Evolutionary conservation across 1,140 invertebrate genomes (phyloP), one percentile per base, ranked within the genome.

Genomic region (Halesus radiatus): DNA sequence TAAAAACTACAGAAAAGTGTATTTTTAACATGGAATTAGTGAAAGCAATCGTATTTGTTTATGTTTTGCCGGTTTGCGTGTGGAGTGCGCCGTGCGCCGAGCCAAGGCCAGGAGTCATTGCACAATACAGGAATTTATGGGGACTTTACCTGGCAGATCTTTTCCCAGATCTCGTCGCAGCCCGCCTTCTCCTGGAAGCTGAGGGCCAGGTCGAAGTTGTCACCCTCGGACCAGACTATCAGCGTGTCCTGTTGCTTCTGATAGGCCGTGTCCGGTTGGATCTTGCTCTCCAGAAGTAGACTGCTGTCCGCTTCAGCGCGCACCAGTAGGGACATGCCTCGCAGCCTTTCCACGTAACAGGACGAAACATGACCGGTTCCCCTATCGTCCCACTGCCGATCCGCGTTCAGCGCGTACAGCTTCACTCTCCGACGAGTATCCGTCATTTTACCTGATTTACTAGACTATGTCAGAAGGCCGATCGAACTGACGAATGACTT

Each of bases 151-250:
- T 98, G 96, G 91, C 99, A 99, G 86, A 99, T 99, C 90, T 99
- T 99, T 85, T 98, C 98, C 98, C 98, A 99, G 84, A 99, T 99
- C 90, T 99, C 98, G 93, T 99, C 98, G 92, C 99, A 99, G 87
- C 99, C 98, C 80, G 95, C 96, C 90, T 99, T 99, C 90, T 99
- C 98, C 93, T 99, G 99, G 92, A 99, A 99, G 92, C 98, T 99
- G 82, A 99, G 90, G 56, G 99, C 99, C 85, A 99, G 92, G 90
- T 99, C 98, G 90, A 98, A 99, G 87, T 99, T 98, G 86, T 99
- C 98, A 78, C 97, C 97, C 91, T 99, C 98, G 15, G 98, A 99
- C 99, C 99, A 99, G n/a, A 99, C 98, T 87, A 99, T 99, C 79
- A 99, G 90, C 50, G 98, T 99, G 87, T 99, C 98, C 91, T 99